Base-by-base conservation (phyloP, 2,113 vertebrate genomes). In the Saimiri boliviensis region DNA sequence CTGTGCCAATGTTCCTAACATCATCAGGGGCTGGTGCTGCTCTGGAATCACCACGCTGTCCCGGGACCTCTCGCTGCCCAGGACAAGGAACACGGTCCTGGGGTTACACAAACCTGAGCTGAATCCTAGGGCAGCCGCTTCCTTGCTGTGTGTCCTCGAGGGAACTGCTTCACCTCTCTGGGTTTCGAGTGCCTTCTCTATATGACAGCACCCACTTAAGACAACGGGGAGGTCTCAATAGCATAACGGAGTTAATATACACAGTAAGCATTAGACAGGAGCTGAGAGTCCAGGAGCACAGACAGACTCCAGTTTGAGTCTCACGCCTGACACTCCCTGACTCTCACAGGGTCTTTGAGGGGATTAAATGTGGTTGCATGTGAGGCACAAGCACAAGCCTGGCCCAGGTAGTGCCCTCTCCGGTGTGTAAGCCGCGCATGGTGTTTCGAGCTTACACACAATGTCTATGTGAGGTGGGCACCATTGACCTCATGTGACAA, bases 401-500 rank as follows among this genome's bases (percentile, higher is more conserved):
- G 19, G 5, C 25, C 45, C 2, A 6, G 42, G 37, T 5, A 32
- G 23, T 3, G 13, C 9, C 42, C 77, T 1, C 2, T 1, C 3
- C 60, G 35, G 21, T 35, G 63, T 35, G 7, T 17, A 9, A 4
- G 37, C 17, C 63, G 16, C n/a, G 56, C 19, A 3, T 2, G 0
- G n/a, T 0, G 5, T 37, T 42, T 17, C 1, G 42, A 3, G 1
- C 19, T 42, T 2, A 60, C 56, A 79, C 4, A 11, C 4, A 4
- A 27, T 1, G 0, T 11, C 47, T 17, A 2, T 13, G 0, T 6
- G 49, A 30, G 11, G 49, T 40, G 54, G 63, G 30, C 10, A 6
- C 58, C 13, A 2, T 17, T 0, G 25, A 21, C 89, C 47, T 56
- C 49, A 0, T 25, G 10, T 27, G 49, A n/a, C 35, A 80, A 70